A percentile compares a stretch with the other conserved stretches of the same genome.
phyloP scores from a whole-genome alignment of 2,888 invertebrate species.

The Spilarctia lutea region DNA sequence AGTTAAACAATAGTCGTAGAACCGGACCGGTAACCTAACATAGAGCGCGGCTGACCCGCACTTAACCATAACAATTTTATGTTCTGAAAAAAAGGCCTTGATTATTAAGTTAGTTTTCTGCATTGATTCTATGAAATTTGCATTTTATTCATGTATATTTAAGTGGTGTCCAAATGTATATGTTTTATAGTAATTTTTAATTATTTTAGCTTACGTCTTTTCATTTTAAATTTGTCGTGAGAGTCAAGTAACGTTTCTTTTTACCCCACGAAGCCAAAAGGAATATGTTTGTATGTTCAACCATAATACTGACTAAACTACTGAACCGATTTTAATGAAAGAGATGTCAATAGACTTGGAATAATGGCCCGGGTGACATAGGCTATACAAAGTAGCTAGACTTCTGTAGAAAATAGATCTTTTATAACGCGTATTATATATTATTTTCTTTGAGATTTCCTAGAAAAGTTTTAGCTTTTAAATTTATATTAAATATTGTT shows the following conservation, averaged over 20 bases:
- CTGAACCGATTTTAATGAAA: too few species aligned
- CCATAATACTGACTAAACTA: too few species aligned
- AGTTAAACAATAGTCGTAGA: constrained; percentile 15
- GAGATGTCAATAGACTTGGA: too few species aligned
- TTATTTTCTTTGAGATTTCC: neutral
- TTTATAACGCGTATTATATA: neutral
- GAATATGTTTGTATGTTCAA: too few species aligned
- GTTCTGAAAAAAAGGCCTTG: neutral
- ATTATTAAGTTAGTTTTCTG: neutral
- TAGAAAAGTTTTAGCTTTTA: neutral
- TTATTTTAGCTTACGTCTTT: neutral
- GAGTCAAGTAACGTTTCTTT: neutral
- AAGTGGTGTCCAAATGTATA: neutral
- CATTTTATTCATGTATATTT: neutral
- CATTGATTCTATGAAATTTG: neutral
- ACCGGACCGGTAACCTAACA: constrained; percentile 13
- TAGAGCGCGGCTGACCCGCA: constrained; percentile 14
- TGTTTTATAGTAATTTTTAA: neutral
- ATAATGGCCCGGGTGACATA: too few species aligned
- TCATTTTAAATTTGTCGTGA: neutral
- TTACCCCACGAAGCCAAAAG: neutral
- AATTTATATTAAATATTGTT: too few species aligned
- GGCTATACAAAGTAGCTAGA: too few species aligned
- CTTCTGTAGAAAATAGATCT: neutral
- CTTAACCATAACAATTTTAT: constrained; percentile 11